Percentiles rank a stretch among this genome's conserved stretches.
These are phyloP conservation scores for Coronaproctus castanopsis DNA, from an alignment of 2,888 invertebrate species.

Conservation along the genomic window DNA sequence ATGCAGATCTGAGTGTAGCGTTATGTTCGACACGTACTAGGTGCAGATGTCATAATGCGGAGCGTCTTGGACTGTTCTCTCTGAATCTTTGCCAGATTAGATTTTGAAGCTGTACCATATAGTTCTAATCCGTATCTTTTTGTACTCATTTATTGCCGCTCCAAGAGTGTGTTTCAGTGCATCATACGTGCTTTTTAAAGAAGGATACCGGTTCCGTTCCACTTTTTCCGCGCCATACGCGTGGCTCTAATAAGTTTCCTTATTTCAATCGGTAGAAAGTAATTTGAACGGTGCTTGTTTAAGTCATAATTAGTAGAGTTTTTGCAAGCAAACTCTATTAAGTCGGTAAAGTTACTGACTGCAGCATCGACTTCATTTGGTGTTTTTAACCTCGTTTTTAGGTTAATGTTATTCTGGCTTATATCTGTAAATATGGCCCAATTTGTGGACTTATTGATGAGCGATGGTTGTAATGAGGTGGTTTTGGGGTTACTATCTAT, in stretches of 20 bases:
- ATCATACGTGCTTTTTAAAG: background rate
- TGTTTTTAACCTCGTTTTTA: slow-evolving; percentile 6
- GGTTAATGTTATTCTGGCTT: slow-evolving; percentile 3
- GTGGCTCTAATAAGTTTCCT: no score
- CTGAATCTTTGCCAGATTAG: no score
- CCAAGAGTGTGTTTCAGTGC: background rate
- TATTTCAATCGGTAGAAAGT: background rate
- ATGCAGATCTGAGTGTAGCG: no score
- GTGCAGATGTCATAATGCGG: no score
- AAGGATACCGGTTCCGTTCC: background rate
- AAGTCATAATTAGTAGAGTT: background rate
- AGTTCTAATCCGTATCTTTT: no score
- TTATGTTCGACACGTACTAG: no score
- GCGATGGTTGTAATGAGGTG: background rate
- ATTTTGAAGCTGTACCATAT: no score
- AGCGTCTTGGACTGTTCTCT: no score
- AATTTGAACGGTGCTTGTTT: background rate
- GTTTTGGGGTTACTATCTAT: background rate
- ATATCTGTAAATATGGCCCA: slow-evolving; percentile 2
- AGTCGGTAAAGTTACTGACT: background rate
- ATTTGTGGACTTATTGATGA: slow-evolving; percentile 3
- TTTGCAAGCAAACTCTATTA: background rate
- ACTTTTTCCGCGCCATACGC: no score
- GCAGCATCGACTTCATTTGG: slow-evolving; percentile 6
- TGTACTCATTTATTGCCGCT: background rate